Evolutionary conservation across 1,140 invertebrate genomes (phyloP), one percentile per base, ranked within the genome.

Genomic region (Cydia fagiglandana): DNA sequence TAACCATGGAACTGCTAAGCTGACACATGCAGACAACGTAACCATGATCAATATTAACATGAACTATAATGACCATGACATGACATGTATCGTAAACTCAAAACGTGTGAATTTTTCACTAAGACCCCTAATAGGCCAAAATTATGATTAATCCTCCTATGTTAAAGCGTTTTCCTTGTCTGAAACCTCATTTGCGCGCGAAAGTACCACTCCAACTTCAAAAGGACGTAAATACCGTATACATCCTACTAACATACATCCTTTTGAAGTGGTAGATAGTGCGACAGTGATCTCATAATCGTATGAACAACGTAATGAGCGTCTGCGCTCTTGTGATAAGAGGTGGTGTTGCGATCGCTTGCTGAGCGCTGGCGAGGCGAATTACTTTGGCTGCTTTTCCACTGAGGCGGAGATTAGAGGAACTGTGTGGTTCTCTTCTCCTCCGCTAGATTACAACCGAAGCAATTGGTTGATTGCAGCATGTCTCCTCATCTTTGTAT

Each of bases 241-340:
- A 10, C 24, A 24, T 9, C 20, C 17, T 24, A 61, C 56, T 61
- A 12, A 61, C 17, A 24, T 61, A 61, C n/a, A 61, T 24, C 20
- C 56, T 61, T 61, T 6, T 61, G 7, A 61, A 24, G 7, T 9
- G 4, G 17, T 3, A 24, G 56, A 20, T 61, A 61, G 56, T 61
- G 56, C 7, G 56, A 61, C 56, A 61, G 56, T 61, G 56, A 61
- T 61, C 56, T 61, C 56, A 61, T 61, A 61, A 61, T 61, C 56
- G 56, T 61, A 61, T 61, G 56, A 61, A 61, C 56, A 61, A 61
- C 56, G 56, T 61, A 61, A 61, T 61, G 56, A 24, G 17, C 20
- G 56, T 61, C 56, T 61, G 56, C 10, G 56, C 56, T 61, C 56
- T 61, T 24, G 56, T 61, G 56, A 61, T 61, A 61, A 61, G 56